These are phyloP conservation scores for Lasioglossum villosulum DNA, from an alignment of 2,888 invertebrate species.

Conservation along the genomic window DNA sequence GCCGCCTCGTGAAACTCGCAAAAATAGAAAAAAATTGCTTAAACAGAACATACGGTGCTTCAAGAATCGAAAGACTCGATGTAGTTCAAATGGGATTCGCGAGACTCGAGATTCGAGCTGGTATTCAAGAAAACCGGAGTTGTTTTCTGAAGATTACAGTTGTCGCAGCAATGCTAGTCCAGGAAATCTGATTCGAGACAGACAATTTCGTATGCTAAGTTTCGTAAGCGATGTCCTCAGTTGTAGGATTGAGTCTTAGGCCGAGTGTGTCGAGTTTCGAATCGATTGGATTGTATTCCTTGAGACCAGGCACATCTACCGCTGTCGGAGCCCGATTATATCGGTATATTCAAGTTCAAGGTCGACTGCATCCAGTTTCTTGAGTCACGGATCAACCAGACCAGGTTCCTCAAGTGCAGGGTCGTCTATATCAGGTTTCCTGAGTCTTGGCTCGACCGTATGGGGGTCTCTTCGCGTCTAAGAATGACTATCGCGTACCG, in stretches of 20 bases:
- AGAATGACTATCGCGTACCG: background rate
- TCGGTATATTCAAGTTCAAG: slow-evolving; percentile 14
- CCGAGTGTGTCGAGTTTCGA: background rate
- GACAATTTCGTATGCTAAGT: background rate
- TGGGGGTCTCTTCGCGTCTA: background rate
- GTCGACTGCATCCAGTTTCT: slow-evolving; percentile 10
- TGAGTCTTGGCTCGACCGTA: background rate
- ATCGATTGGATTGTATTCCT: background rate
- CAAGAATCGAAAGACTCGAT: too few relatives aligned
- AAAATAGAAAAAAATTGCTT: background rate
- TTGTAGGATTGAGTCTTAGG: background rate
- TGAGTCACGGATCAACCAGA: slow-evolving; percentile 9
- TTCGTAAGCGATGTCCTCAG: background rate
- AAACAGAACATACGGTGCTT: background rate
- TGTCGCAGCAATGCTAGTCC: background rate
- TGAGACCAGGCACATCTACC: background rate
- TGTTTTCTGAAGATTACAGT: background rate
- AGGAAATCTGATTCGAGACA: background rate
- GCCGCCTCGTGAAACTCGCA: background rate
- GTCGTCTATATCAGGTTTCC: slow-evolving; percentile 4
- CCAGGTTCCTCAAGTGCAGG: background rate
- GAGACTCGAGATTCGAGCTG: background rate
- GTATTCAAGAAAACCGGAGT: background rate
- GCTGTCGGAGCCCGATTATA: background rate
- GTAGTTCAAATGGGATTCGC: too few relatives aligned